Evolutionary conservation across 2,888 invertebrate species (phyloP).

Genomic region (Altica lythri): DNA sequence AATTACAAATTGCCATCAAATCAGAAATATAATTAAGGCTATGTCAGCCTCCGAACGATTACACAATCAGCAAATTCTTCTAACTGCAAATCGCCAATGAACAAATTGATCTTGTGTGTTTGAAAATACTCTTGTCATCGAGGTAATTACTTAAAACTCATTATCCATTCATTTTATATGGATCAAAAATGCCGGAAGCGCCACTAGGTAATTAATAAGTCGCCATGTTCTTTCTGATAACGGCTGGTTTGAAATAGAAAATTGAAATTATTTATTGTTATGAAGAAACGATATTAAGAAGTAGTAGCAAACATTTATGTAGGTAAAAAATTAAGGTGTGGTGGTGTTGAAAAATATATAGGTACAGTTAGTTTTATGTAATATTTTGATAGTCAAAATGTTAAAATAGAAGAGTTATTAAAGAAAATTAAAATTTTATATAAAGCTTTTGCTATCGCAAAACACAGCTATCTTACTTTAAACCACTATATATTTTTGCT

Average conservation of each 20-base stretch:
- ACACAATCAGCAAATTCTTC: conserved; percentile 15
- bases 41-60: conserved; percentile 15
- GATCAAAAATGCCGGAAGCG: conserved; percentile 24
- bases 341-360: not conserved
- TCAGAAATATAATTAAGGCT: conserved; percentile 13
- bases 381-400: not conserved
- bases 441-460: no score
- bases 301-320: no score
- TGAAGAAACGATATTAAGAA: not conserved
- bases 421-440: no score
- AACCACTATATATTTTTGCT: no score
- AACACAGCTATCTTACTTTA: no score
- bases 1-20: conserved; percentile 14
- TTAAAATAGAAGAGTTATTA: not conserved
- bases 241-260: not conserved
- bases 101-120: conserved; percentile 16
- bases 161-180: conserved; percentile 24
- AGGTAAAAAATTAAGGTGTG: no score
- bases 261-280: not conserved
- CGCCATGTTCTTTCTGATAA: conserved; percentile 15
- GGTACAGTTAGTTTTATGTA: not conserved
- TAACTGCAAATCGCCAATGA: conserved; percentile 9
- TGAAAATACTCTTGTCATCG: conserved; percentile 27
- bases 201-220: conserved; percentile 18
- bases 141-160: conserved; percentile 24